Base-by-base conservation (phyloP, 1,140 invertebrate genomes). In the Hyposmocoma kahamanoa region DNA sequence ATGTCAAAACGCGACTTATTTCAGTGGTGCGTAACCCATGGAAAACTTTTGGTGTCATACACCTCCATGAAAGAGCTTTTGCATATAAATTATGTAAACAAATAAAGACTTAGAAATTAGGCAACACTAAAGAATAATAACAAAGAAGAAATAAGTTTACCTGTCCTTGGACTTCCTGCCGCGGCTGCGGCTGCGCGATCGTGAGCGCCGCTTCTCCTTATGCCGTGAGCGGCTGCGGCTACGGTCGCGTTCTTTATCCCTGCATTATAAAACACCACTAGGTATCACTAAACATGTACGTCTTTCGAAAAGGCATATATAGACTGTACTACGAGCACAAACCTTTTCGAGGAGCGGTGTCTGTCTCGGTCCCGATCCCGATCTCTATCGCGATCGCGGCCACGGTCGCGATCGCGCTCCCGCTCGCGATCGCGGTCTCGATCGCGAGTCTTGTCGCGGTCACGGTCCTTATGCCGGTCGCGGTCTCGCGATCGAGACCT, bases 131-230 rank as follows among this genome's bases (percentile, higher is more conserved):
- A n/a, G n/a, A n/a, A n/a, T n/a, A n/a, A n/a, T n/a, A n/a, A n/a
- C n/a, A n/a, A n/a, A n/a, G n/a, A n/a, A n/a, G n/a, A n/a, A n/a
- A n/a, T n/a, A n/a, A n/a, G n/a, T n/a, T 56, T 50, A 88, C 67
- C 88, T 88, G 46, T 87, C 88, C 50, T 87, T 88, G 8, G 87
- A 87, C 32, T 87, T 89, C 5, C 87, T 80, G 11, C 85, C 79
- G 13, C 82, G 67, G 38, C 88, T 82, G 32, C 84, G 72, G 39
- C 68, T 67, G 13, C 66, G 67, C 4, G 78, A 72, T 30, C 77
- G 75, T 36, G 84, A 88, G 24, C 84, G 82, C 8, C 87, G 82
- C 42, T 88, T 86, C 22, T 88, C 85, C 41, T 88, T 81, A 30
- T 87, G 79, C 5, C 87, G 67, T 30, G 81, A 73, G n/a, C 72